These are phyloP conservation scores for Anolis apletophallus DNA, from an alignment of 2,797 vertebrate species.

Conservation along the genomic window DNA sequence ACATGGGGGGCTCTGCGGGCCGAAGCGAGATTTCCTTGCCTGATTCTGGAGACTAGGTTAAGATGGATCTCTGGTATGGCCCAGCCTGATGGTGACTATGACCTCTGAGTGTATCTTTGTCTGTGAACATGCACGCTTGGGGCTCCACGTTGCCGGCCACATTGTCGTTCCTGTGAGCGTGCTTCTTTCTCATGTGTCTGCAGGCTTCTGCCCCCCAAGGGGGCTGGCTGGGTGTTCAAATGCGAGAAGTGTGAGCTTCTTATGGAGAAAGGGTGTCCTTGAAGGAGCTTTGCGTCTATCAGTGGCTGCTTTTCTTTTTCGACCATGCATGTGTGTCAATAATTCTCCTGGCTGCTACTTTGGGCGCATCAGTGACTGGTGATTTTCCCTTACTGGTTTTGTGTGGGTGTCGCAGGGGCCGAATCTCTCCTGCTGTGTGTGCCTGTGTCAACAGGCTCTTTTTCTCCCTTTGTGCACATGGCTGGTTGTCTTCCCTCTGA, in stretches of 20 bases:
- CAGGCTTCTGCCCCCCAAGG: background rate
- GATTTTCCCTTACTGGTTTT: background rate
- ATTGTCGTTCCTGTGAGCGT: background rate
- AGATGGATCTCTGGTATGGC: conserved; percentile 31
- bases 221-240: conserved; percentile 7
- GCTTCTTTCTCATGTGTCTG: background rate
- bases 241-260: conserved; percentile 15
- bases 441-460: background rate
- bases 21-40: background rate
- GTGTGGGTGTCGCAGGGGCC: background rate
- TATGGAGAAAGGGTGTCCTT: conserved; percentile 30
- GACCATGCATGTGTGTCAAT: conserved; percentile 14
- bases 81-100: conserved; percentile 30
- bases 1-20: background rate
- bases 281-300: background rate
- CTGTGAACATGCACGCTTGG: conserved; percentile 1
- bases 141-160: background rate
- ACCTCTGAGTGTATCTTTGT: conserved; percentile 23
- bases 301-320: conserved; percentile 7
- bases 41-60: conserved; percentile 5
- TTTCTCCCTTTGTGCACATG: conserved; percentile 4
- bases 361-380: background rate
- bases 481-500: conserved; percentile 17
- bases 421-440: background rate
- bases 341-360: conserved; percentile 11